Evolutionary conservation across 1,140 invertebrate species (phyloP).

Genomic region (Chironomus tepperi): DNA sequence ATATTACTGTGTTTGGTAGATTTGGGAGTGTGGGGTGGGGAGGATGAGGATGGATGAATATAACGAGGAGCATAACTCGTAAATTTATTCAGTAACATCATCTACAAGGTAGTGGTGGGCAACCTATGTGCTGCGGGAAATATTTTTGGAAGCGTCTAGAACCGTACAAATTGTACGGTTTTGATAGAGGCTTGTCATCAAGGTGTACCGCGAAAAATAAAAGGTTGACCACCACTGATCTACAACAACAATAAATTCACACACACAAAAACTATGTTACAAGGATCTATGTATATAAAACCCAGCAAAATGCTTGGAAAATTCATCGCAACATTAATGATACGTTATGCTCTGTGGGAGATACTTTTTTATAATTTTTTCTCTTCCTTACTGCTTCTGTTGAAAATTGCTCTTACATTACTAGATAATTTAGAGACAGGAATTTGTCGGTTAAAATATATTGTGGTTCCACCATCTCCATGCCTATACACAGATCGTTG

Average conservation of each 20-base stretch:
- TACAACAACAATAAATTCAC: background rate
- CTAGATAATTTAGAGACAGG: background rate
- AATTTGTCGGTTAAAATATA: background rate
- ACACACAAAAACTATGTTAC: too few species aligned
- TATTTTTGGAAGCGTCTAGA: too few species aligned
- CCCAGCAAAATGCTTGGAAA: conserved; percentile 1
- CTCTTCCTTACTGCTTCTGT: background rate
- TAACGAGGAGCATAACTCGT: background rate
- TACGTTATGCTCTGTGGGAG: conserved; percentile 6
- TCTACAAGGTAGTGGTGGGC: too few species aligned
- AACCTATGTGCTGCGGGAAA: too few species aligned
- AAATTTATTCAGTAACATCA: conserved; percentile 1
- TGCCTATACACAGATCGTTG: background rate
- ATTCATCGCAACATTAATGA: conserved; percentile 5
- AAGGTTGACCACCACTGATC: too few species aligned
- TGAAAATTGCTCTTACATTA: background rate
- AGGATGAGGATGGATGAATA: background rate
- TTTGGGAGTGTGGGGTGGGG: too few species aligned
- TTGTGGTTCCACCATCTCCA: background rate
- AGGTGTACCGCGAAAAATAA: too few species aligned
- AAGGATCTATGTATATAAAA: background rate
- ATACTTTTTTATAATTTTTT: background rate
- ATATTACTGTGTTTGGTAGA: too few species aligned
- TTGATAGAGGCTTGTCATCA: too few species aligned
- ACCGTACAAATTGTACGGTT: too few species aligned